Conservation (phyloP, 2,888 invertebrate species). For the Halocaridina rubra region DNA sequence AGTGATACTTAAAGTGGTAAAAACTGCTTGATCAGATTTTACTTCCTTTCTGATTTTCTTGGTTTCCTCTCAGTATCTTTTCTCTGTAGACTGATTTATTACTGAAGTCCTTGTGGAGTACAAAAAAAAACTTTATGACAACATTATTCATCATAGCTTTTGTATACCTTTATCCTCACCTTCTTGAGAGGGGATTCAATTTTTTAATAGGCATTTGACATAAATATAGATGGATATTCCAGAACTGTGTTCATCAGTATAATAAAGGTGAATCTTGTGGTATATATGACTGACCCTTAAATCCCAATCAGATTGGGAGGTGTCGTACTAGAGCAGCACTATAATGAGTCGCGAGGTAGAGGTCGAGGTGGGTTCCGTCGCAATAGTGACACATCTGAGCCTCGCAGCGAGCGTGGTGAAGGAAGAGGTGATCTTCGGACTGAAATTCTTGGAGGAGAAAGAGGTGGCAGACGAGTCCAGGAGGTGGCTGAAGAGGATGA, state of each 20-base stretch:
- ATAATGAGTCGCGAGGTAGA: conserved; percentile 22
- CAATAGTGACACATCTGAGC: not conserved
- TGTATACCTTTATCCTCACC: not conserved
- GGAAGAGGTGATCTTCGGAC: conserved; percentile 17
- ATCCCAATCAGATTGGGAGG: conserved; percentile 30
- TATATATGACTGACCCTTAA: not conserved
- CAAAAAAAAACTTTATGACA: not conserved
- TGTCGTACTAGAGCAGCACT: conserved; percentile 43
- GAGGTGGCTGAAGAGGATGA: conserved; percentile 46
- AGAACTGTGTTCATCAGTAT: not conserved
- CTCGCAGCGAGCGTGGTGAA: not conserved
- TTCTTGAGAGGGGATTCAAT: too few species aligned
- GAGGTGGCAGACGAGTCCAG: conserved; percentile 34
- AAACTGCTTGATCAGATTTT: too few species aligned
- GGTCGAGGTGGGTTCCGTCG: not conserved
- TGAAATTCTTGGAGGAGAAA: conserved; percentile 28
- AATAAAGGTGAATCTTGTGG: not conserved
- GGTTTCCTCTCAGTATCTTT: too few species aligned
- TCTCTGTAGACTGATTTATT: too few species aligned
- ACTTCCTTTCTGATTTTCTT: too few species aligned
- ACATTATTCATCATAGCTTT: not conserved
- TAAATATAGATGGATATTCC: not conserved
- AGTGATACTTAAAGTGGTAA: too few species aligned
- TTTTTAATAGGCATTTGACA: not conserved
- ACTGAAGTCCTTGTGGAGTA: not conserved